Base-by-base conservation (phyloP, 1,140 invertebrate genomes). In the Drosophila truncata region DNA sequence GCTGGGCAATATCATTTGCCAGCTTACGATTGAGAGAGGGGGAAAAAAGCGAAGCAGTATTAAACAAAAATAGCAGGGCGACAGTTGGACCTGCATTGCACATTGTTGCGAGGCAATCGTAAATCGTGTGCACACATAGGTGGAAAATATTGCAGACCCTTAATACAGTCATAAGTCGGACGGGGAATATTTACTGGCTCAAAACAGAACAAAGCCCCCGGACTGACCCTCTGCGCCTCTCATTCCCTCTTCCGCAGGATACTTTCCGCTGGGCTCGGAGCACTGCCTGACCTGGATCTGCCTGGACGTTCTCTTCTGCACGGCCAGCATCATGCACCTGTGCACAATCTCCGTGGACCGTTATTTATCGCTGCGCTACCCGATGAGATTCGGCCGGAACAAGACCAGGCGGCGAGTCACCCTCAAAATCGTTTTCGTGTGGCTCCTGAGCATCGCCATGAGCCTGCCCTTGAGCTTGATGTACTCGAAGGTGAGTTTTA, bases 291-390 rank as follows among this genome's bases (percentile, higher is more conserved):
- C 95, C n/a, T 97, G 97, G 97, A 97, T 97, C 58, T 97, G 96
- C 80, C 94, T 97, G 81, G 98, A 99, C 93, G 98, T 99, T 0
- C 94, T 99, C 1, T 98, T 99, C 91, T 98, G 97, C 92, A 99
- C 98, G 1, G 98, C 98, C 1, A 98, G 97, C 58, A 98, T 99
- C 88, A 97, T 99, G 95, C 98, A 99, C 93, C 94, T 99, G 25
- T 98, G 98, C 93, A 99, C 98, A 58, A 99, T 99, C 91, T 97
- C 97, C 80, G 97, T 99, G 76, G 98, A 99, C 93, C 95, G 98
- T 80, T 97, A 97, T 92, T 94, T 98, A 9, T 97, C 96, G 18
- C 94, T 98, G 20, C 94, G 96, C 11, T 97, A 97, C 91, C 97
- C 97, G 0, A 97, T 98, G 96, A 95, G 96, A 84, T 98, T 98